Percentiles rank a stretch among this genome's conserved stretches.
phyloP scores from a whole-genome alignment of 1,140 invertebrate genomes.

The Sarcophaga peregrina region DNA sequence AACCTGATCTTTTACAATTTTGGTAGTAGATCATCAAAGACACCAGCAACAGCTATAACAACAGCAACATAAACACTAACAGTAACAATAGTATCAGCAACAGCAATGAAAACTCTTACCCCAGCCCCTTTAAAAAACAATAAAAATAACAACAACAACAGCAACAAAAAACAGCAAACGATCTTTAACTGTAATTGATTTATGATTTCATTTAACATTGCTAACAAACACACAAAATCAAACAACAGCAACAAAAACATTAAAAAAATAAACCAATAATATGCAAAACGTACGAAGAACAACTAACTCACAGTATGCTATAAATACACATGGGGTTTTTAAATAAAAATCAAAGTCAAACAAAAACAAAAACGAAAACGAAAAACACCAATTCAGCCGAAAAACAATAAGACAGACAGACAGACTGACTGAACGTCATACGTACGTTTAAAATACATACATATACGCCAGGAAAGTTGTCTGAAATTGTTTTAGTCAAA shows the following conservation, averaged over 20 bases:
- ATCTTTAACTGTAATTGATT: conserved; percentile 42
- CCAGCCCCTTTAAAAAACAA: background rate
- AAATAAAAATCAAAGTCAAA: conserved; percentile 40
- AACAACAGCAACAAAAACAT: background rate
- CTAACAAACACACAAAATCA: background rate
- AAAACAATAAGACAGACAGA: conserved; percentile 7
- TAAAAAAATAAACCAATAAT: conserved; percentile 14
- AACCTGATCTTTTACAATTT: conserved; percentile 25
- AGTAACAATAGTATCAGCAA: background rate
- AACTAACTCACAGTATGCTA: conserved; percentile 27
- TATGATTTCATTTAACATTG: conserved; percentile 39
- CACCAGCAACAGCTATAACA: background rate
- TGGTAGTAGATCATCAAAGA: background rate
- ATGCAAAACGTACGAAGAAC: conserved; percentile 22
- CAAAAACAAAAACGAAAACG: background rate
- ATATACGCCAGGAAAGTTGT: too few relatives aligned
- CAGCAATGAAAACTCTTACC: background rate
- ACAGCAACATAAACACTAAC: background rate
- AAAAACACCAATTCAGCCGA: background rate
- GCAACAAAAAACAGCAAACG: conserved; percentile 13
- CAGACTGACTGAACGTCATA: background rate
- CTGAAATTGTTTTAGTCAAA: conserved; percentile 19
- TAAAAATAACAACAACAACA: too few relatives aligned
- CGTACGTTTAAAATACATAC: background rate
- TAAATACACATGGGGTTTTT: conserved; percentile 34